Base-by-base conservation (phyloP, 2,888 invertebrate species). In the Schizotus pectinicornis region DNA sequence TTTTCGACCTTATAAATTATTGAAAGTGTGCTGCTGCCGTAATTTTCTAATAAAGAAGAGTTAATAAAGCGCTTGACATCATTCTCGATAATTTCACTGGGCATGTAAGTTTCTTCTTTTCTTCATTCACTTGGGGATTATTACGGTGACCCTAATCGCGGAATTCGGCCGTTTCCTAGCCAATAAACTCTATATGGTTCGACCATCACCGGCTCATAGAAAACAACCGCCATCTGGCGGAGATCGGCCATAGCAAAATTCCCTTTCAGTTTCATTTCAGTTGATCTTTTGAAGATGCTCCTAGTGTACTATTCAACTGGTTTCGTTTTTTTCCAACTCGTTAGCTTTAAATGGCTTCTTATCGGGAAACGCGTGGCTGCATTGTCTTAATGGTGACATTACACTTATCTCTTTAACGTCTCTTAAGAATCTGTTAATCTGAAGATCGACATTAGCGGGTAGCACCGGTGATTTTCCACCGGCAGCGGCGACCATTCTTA, bases 391-490 rank as follows among this genome's bases (percentile, higher is more conserved):
- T 53, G 50, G 53, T 53, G 53, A 53, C 45, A n/a, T n/a, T n/a
- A 46, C 45, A 51, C 42, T 51, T 51, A 53, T 45, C 53, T 30
- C n/a, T n/a, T 33, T 37, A 52, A 36, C 38, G 53, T 48, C 54
- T 54, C 39, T 46, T 8, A 38, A 34, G 46, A 46, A 38, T 45
- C 46, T 38, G 31, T 49, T 43, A 49, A 48, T 56, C 56, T 56
- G 43, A 50, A 56, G 43, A 51, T 56, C 51, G 51, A 50, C 43
- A 56, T 56, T 62, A 54, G 56, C 50, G 55, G 54, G 60, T 60
- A 67, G 69, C n/a, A n/a, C n/a, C n/a, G n/a, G 66, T 70, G 67
- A 64, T 63, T 56, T 67, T 48, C 66, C 70, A 51, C 57, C 64
- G 41, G 51, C 50, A 61, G 60, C 59, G 38, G 43, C 55, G 56